These are phyloP conservation scores for Acipenser ruthenus DNA, from an alignment of 2,797 vertebrate species.

Conservation along the genomic window DNA sequence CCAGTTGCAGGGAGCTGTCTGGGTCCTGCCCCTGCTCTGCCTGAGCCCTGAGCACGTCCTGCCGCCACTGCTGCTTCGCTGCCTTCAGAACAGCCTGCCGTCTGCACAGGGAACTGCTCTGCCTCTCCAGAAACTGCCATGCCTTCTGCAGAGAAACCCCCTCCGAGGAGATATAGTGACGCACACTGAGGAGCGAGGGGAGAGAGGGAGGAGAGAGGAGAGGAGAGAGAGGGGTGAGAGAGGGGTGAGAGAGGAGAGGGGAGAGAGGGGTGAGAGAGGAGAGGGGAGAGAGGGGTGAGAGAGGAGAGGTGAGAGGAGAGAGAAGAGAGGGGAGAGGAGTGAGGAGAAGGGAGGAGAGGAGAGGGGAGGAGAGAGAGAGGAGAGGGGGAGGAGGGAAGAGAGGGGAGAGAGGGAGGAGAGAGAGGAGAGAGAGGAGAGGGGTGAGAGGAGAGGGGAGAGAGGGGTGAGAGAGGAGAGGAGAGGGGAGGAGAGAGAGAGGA, in stretches of 20 bases:
- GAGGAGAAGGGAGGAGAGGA: too few species aligned
- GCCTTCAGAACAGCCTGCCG: constrained; percentile 56
- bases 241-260: constrained; percentile 37
- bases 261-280: constrained; percentile 13
- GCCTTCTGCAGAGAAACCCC: constrained; percentile 57
- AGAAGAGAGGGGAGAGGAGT: too few species aligned
- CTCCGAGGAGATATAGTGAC: constrained; percentile 63
- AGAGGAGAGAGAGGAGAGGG: constrained; percentile 21
- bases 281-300: too few species aligned
- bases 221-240: constrained; percentile 25
- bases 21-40: constrained; percentile 21
- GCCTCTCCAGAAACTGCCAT: constrained; percentile 64
- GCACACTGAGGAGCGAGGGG: constrained; percentile 41
- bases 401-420: too few species aligned
- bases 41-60: constrained; percentile 29
- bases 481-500: background rate
- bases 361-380: constrained; percentile 26
- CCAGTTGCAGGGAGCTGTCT: constrained; percentile 22
- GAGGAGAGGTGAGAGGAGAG: too few species aligned
- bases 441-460: too few species aligned
- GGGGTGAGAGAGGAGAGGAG: too few species aligned
- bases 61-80: constrained; percentile 51
- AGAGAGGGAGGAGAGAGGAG: constrained; percentile 38
- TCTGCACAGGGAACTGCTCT: constrained; percentile 57
- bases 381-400: too few species aligned